phyloP scores from a whole-genome alignment of 2,797 vertebrate genomes.

The Schizothorax lantsangensis region DNA sequence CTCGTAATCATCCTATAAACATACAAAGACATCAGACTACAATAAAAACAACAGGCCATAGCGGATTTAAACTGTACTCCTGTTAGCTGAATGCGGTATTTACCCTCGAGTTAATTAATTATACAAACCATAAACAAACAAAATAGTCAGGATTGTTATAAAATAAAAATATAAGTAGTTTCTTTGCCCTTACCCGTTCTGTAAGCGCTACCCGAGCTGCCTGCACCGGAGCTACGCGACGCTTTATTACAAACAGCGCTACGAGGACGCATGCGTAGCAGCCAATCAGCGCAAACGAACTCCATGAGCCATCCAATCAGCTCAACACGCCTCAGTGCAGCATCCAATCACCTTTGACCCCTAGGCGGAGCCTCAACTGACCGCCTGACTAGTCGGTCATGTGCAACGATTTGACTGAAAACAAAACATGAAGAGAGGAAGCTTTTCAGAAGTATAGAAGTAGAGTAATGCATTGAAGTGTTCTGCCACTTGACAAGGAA shows the following conservation, averaged over 20 bases:
- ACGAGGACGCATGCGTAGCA: background rate
- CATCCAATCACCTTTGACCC: background rate
- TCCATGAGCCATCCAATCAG: background rate
- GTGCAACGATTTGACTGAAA: background rate
- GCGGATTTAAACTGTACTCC: background rate
- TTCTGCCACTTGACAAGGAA: background rate
- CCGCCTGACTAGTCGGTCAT: conserved; percentile 24
- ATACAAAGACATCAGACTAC: background rate
- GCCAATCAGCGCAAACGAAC: background rate
- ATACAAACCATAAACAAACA: background rate
- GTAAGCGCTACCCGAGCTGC: background rate
- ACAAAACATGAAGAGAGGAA: background rate
- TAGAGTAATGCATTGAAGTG: background rate
- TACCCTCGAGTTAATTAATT: background rate
- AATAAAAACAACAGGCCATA: background rate
- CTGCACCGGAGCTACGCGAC: background rate
- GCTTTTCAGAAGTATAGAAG: background rate
- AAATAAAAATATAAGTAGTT: background rate
- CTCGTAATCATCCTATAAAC: background rate
- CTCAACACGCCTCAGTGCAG: background rate
- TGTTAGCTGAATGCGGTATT: background rate
- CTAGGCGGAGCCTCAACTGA: background rate
- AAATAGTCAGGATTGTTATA: background rate
- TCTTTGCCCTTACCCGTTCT: background rate
- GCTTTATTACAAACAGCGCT: background rate